Percentiles rank a stretch among this genome's conserved stretches.
phyloP scores from a whole-genome alignment of 2,113 vertebrate genomes.

The human (Homo sapiens) region GRCh38 chr5:84887001-84887500 shows the following conservation, averaged over 20 bases:
- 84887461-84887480: background rate
- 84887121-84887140: background rate
- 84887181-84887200: background rate
- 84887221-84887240: background rate
- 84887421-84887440: background rate
- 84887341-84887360: background rate
- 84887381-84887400: background rate
- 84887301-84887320: background rate
- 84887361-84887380: background rate
- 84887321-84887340: background rate
- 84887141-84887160: background rate
- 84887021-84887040: background rate
- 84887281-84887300: background rate
- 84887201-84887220: background rate
- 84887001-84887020: background rate
- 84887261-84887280: background rate
- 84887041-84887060: background rate
- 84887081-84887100: background rate
- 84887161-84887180: background rate
- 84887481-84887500: background rate
- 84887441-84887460: background rate
- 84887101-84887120: background rate
- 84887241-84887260: background rate
- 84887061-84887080: background rate
- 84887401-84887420: background rate